Evolutionary conservation across 2,113 vertebrate species (phyloP), one percentile per base, ranked within the genome.

Genomic region (Hemibagrus wyckioides): DNA sequence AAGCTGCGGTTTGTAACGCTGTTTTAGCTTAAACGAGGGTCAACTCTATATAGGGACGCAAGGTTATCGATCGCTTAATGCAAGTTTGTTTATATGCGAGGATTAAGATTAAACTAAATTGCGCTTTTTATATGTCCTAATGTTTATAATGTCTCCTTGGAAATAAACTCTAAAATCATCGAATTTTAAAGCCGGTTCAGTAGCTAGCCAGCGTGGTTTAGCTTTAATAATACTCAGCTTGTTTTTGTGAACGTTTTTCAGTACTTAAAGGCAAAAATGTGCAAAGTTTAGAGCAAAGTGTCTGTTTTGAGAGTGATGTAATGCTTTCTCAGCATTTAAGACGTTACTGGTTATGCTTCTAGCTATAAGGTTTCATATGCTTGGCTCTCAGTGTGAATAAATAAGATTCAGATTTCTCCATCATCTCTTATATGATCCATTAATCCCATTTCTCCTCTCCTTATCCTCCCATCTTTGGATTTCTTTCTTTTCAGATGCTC

Each of bases 401-500:
- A 61, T 61, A 13, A 65, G n/a, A 33, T 17, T 39, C 65, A 17
- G 65, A 39, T 67, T 30, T 33, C 30, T 33, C 8, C 28, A 28
- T 36, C 33, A 8, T 36, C 7, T 39, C 69, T 10, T 19, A 1
- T 19, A 59, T 25, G 57, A n/a, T 59, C 21, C 21, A 59, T 21
- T 59, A 25, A 59, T 59, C 21, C 6, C 28, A 67, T 67, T 36
- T 30, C 57, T 28, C 23, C 61, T 65, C 39, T 75, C 36, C 11
- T 23, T 9, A 2, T n/a, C 25, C 28, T 48, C 23, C 3, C 21
- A 23, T 4, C 13, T 19, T 23, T n/a, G 33, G 19, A 4, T 81
- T 36, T 80, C 33, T 76, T 6, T 82, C 54, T 82, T 57, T 57
- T 30, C 89, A 92, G 90, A 90, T 90, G 88, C 80, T 90, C 48